Conservation (phyloP, 2,113 vertebrate genomes). For the Protobothrops flavoviridis region DNA sequence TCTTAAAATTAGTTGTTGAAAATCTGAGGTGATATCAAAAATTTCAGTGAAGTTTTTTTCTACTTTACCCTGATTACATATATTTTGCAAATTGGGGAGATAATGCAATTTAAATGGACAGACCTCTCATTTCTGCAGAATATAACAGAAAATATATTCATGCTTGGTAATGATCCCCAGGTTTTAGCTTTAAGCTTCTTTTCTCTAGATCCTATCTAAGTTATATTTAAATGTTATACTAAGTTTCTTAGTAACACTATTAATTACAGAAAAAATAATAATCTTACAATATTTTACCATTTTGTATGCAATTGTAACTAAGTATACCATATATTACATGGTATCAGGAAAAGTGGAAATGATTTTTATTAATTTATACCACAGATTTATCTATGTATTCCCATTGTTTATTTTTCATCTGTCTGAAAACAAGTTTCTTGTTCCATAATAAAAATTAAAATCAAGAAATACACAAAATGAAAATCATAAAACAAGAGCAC, state of each 20-base stretch:
- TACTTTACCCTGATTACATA: background rate
- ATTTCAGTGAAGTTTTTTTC: background rate
- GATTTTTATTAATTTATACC: background rate
- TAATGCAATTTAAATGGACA: no score
- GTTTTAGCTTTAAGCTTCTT: background rate
- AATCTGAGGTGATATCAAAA: background rate
- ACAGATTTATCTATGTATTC: background rate
- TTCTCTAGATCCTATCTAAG: background rate
- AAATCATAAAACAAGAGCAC: background rate
- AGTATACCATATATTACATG: background rate
- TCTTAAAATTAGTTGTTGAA: background rate
- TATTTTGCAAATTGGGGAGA: background rate
- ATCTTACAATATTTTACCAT: background rate
- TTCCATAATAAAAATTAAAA: background rate
- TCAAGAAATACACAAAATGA: background rate
- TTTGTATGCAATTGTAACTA: background rate
- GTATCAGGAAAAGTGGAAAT: background rate
- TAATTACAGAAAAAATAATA: background rate
- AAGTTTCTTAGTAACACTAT: background rate
- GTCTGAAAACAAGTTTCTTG: background rate
- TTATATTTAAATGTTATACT: background rate
- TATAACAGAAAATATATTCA: background rate
- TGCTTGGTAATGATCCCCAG: background rate
- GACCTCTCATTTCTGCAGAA: background rate
- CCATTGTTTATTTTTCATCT: background rate